Evolutionary conservation across 2,888 invertebrate genomes (phyloP), one percentile per base, ranked within the genome.

Genomic region (Volucella inanis): DNA sequence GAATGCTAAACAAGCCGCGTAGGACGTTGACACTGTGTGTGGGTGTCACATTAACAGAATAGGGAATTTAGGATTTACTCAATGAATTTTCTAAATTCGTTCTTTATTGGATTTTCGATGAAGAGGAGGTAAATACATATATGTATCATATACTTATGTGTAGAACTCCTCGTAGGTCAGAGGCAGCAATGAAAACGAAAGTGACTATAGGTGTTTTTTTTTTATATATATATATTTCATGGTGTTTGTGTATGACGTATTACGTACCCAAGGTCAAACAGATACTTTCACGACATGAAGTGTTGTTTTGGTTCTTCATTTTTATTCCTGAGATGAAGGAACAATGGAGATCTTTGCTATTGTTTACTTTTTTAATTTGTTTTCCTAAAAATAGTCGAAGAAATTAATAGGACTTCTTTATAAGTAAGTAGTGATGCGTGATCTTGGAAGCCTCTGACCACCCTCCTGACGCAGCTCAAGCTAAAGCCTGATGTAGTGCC

Each of bases 31-130:
- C 8, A 38, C n/a, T n/a, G 8, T 15, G 74, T n/a, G 77, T 71
- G 79, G 52, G 57, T 39, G 50, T 50, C 38, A 9, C 45, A 6
- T 45, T 15, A 22, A 52, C 31, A 9, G 61, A 45, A 49, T 50
- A 39, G 14, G 50, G 22, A 54, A 59, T 10, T 64, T 31, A 2
- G 11, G 52, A 49, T 84, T 84, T 75, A n/a, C 75, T 84, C 75
- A 84, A 84, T 84, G 84, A 84, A 84, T 71, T 84, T 75, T 70
- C 54, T 55, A 62, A 57, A 72, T 57, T 70, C 55, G 38, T 64
- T 54, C 45, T 47, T 71, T 67, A 67, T 77, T 41, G 54, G 55
- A 67, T 50, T 3, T 22, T 14, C 31, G 31, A 31, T 6, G 31
- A 55, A 8, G n/a, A n/a, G 31, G 11, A 39, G 57, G 31, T 14